phyloP scores from a whole-genome alignment of 1,140 invertebrate species.

The Rhizoglyphus robini region DNA sequence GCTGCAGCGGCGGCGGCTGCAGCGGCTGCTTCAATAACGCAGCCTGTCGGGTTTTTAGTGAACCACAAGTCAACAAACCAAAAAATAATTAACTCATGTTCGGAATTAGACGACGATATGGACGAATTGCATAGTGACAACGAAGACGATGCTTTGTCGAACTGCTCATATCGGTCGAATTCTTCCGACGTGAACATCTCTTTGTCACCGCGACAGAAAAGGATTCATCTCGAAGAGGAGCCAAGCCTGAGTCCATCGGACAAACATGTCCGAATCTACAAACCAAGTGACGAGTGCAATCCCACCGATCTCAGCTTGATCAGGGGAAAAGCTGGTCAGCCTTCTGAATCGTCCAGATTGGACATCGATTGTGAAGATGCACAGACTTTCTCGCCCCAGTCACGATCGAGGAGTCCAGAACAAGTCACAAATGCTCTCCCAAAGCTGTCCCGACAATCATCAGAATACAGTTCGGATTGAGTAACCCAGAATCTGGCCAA shows the following conservation, averaged over 20 bases:
- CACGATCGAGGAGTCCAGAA: too few relatives aligned
- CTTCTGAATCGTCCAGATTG: too few relatives aligned
- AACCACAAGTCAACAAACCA: neutral
- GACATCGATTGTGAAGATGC: too few relatives aligned
- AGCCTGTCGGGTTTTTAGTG: slow-evolving; percentile 17
- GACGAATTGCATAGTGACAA: neutral
- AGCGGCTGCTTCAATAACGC: slow-evolving; percentile 8
- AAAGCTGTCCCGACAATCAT: too few relatives aligned
- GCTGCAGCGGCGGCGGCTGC: slow-evolving; percentile 5
- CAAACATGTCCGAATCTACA: neutral
- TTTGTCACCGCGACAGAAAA: neutral
- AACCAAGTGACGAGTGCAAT: neutral
- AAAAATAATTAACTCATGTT: neutral
- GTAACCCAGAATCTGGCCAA: too few relatives aligned
- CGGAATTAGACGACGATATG: neutral
- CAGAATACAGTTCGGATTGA: too few relatives aligned
- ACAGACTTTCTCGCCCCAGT: too few relatives aligned
- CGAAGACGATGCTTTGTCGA: slow-evolving; percentile 3
- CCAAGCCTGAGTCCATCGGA: neutral
- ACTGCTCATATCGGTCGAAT: slow-evolving; percentile 2
- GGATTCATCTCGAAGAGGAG: neutral
- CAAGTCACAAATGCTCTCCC: too few relatives aligned
- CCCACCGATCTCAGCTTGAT: slow-evolving; percentile 7
- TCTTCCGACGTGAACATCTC: neutral
- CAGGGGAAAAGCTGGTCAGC: neutral